Evolutionary conservation across 2,888 invertebrate genomes (phyloP), one percentile per base, ranked within the genome.

Genomic region (Lapara coniferarum): DNA sequence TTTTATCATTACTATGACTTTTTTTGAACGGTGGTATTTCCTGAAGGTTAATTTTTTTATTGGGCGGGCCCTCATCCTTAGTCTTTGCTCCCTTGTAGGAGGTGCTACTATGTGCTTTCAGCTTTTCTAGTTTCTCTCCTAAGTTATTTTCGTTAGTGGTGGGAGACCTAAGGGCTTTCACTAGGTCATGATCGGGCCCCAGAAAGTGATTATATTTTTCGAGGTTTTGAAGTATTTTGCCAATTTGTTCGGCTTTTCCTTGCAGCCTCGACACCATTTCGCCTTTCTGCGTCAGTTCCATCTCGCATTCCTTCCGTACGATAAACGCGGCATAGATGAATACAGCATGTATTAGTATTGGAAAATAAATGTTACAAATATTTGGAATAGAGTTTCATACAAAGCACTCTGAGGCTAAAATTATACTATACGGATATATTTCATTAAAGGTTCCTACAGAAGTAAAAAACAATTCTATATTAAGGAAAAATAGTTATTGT

Each of bases 221-320:
- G 87, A 98, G 95, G 94, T 97, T 98, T 94, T 96, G 96, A 81
- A 98, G 96, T 89, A 98, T 97, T 95, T 97, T 97, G 93, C 98
- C 98, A 92, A 99, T 98, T 94, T 98, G 98, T 87, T 97, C 97
- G 81, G 98, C 98, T 95, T 98, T 99, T 85, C 97, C 97, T 94
- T 99, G 99, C 81, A 99, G 96, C 83, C 98, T 97, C 89, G 97
- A 96, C 84, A 99, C 98, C 96, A 98, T 96, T 94, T 98, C 98
- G 83, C 98, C 98, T 92, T 99, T 99, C 95, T 98, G 98, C 85
- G 98, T 98, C 90, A 99, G 95, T 92, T 98, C 98, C 95, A 96
- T 96, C 94, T 99, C 98, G 95, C 98, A 98, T 95, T 98, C 98
- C 98, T 98, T 93, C 90, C 92, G 83, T 88, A 83, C 79, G 85